A percentile compares a stretch with the other conserved stretches of the same genome.
Conservation (phyloP, 2,888 invertebrate species). For the Drosophila histrio region DNA sequence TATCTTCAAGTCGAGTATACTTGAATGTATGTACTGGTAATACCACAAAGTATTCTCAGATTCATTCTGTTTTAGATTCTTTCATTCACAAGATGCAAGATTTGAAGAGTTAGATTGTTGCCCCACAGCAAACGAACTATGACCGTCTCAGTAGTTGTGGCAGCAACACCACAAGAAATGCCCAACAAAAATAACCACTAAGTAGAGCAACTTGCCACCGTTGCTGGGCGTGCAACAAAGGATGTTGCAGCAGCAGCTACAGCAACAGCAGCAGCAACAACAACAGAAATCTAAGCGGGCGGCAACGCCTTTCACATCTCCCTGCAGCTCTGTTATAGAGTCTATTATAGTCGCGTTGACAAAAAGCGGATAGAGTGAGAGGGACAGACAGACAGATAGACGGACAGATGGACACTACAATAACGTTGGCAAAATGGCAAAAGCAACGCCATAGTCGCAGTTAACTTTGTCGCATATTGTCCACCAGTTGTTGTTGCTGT, state of each 20-base stretch:
- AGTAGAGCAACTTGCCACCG: conserved; percentile 52
- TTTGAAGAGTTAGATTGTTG: not conserved
- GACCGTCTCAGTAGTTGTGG: not conserved
- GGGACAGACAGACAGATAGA: not conserved
- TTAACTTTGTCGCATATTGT: conserved; percentile 62
- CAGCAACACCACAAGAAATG: not conserved
- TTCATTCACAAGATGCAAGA: not conserved
- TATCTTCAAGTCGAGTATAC: not conserved
- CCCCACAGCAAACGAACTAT: not conserved
- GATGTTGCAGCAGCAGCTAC: conserved; percentile 10
- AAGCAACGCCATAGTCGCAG: conserved; percentile 36
- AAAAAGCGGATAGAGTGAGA: conserved; percentile 12
- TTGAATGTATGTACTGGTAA: too few relatives aligned
- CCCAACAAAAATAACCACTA: conserved; percentile 18
- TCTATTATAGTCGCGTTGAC: conserved; percentile 14
- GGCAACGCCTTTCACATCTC: conserved; percentile 24
- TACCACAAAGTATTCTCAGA: too few relatives aligned
- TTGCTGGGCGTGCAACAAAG: conserved; percentile 23
- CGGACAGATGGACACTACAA: conserved; percentile 25
- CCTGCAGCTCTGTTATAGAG: not conserved
- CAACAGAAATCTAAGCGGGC: not conserved
- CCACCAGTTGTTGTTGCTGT: conserved; percentile 42
- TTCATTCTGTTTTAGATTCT: not conserved
- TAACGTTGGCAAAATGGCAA: conserved; percentile 46
- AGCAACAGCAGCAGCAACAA: not conserved